Conservation (phyloP, 2,888 invertebrate genomes). For the Pyrgus malvae region DNA sequence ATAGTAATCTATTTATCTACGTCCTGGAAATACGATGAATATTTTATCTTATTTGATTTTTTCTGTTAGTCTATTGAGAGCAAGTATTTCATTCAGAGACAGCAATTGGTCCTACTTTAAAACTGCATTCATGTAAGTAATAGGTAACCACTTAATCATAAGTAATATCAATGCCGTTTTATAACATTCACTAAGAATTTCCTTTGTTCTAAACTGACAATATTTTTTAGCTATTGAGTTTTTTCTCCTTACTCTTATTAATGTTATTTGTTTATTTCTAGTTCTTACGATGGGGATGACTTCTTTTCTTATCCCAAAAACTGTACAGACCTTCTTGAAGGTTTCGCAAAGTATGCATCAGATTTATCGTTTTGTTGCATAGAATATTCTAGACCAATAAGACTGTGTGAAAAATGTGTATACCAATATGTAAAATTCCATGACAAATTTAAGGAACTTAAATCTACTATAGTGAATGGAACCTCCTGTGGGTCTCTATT, state of each 20-base stretch:
- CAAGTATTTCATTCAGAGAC: constrained; percentile 21
- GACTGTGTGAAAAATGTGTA: constrained; percentile 82
- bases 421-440: constrained; percentile 74
- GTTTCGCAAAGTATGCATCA: constrained; percentile 80
- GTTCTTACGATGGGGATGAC: neutral
- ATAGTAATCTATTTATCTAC: too few relatives aligned
- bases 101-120: constrained; percentile 4
- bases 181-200: too few relatives aligned
- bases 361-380: constrained; percentile 84
- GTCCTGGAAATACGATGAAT: too few relatives aligned
- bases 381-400: constrained; percentile 82
- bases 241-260: neutral
- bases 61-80: constrained; percentile 23
- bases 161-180: too few relatives aligned
- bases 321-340: constrained; percentile 55
- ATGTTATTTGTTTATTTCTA: neutral
- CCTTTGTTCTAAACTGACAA: too few relatives aligned
- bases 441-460: constrained; percentile 75
- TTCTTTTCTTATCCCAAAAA: constrained; percentile 18
- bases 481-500: constrained; percentile 82
- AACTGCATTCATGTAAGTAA: constrained; percentile 28
- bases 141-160: too few relatives aligned
- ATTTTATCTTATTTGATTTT: neutral
- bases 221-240: too few relatives aligned
- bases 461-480: constrained; percentile 65